Evolutionary conservation across 2,888 invertebrate species (phyloP).

Genomic region (Frankliniella intonsa): DNA sequence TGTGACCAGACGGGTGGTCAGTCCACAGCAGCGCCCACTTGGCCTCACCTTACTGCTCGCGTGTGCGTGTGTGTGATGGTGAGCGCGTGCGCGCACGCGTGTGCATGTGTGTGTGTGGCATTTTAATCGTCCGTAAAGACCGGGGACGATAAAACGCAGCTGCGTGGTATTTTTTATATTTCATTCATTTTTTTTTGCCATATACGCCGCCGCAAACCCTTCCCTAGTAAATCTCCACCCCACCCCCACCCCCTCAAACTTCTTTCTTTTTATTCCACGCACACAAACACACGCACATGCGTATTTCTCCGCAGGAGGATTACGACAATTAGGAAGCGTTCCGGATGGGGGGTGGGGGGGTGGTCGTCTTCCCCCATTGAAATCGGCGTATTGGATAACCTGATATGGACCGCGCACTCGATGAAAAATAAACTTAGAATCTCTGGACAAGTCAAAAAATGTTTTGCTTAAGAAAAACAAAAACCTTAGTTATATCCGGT

Average conservation of each 20-base stretch:
- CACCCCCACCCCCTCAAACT: background rate
- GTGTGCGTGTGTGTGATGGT: background rate
- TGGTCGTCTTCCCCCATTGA: too few relatives aligned
- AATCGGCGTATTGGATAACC: too few relatives aligned
- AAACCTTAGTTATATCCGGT: too few relatives aligned
- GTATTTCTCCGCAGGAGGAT: too few relatives aligned
- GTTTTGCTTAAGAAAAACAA: too few relatives aligned
- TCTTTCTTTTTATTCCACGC: background rate
- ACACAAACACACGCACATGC: background rate
- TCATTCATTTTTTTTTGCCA: background rate
- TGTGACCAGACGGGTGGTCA: background rate
- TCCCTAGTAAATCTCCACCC: background rate
- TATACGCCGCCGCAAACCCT: background rate
- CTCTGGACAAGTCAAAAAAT: too few relatives aligned
- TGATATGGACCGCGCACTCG: too few relatives aligned
- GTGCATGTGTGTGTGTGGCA: conserved; percentile 3
- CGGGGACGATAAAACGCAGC: conserved; percentile 10
- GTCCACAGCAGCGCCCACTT: background rate
- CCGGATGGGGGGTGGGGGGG: too few relatives aligned
- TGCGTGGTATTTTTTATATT: background rate
- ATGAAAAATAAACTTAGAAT: too few relatives aligned
- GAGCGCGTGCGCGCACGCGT: background rate
- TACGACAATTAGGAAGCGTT: too few relatives aligned
- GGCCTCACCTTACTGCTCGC: background rate
- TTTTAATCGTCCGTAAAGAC: conserved; percentile 13